Conservation (phyloP, 2,888 invertebrate species). For the Cephonodes hylas region DNA sequence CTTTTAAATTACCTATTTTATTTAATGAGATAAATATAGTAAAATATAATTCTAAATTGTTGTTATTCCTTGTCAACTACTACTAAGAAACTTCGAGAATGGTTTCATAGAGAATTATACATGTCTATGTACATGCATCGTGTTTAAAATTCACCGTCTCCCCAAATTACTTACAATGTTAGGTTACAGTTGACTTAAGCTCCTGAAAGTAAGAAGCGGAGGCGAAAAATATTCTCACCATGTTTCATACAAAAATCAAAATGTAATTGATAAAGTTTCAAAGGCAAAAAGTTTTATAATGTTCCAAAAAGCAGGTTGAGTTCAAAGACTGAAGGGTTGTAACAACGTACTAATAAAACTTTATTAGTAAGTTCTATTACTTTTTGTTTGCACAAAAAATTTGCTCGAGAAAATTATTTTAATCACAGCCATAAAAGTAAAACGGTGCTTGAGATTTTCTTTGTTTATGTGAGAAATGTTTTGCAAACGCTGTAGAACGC, state of each 20-base stretch:
- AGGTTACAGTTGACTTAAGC: too few relatives aligned
- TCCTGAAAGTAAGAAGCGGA: too few relatives aligned
- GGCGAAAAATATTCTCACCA: too few relatives aligned
- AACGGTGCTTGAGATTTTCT: background rate
- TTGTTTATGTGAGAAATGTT: background rate
- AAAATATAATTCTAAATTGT: too few relatives aligned
- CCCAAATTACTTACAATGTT: too few relatives aligned
- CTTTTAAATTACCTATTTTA: too few relatives aligned
- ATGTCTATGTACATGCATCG: too few relatives aligned
- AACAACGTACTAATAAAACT: background rate
- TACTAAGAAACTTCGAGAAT: too few relatives aligned
- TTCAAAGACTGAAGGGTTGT: background rate
- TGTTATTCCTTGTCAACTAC: too few relatives aligned
- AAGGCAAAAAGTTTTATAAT: slow-evolving; percentile 33
- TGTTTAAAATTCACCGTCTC: too few relatives aligned
- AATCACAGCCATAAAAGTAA: background rate
- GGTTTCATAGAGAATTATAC: too few relatives aligned
- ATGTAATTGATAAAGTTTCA: slow-evolving; percentile 40
- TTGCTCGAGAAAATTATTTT: background rate
- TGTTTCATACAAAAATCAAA: slow-evolving; percentile 8
- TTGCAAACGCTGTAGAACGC: background rate
- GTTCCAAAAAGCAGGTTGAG: slow-evolving; percentile 25
- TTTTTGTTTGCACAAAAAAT: background rate
- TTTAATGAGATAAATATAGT: too few relatives aligned
- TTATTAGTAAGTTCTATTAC: background rate